Evolutionary conservation across 2,797 vertebrate species (phyloP), one percentile per base, ranked within the genome.

Genomic region (Anabas testudineus): DNA sequence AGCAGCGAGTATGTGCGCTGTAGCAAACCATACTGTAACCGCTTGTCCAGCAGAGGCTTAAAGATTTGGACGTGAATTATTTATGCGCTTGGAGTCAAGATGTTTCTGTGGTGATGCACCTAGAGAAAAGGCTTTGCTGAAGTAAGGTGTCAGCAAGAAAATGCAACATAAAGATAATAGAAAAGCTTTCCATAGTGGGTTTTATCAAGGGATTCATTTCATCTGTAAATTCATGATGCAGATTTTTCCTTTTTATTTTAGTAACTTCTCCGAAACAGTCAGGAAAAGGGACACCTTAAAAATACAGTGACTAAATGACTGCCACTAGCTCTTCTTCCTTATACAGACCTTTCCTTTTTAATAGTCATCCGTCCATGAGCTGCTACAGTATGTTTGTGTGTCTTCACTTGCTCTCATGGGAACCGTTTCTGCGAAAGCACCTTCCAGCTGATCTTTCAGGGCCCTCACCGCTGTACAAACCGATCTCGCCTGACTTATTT

Each of bases 21-120:
- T 80, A 56, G 63, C 41, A 84, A 81, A 76, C 71, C 55, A 47
- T 30, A 13, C 15, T 14, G 19, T 57, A 55, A 32, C 21, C 14
- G 0, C 13, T 37, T 30, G 28, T 3, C 49, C 56, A 4, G 43
- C 26, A 3, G 36, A 10, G 36, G 21, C 62, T 76, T 19, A 24
- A 55, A 70, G 45, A 66, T 67, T 58, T 3, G 13, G 10, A 6
- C 12, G 54, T 83, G 75, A 84, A 86, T 80, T 82, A 84, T 89
- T 78, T 10, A 81, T 69, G 65, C 72, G 6, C 21, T 28, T 42
- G 28, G 36, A 64, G 46, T 67, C 26, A 3, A 65, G 53, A 53
- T 48, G 75, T 62, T 56, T 48, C 37, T 22, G 34, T 41, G 5
- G 32, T 1, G 41, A 39, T 59, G 52, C 59, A 63, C 54, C 58